Evolutionary conservation across 2,113 vertebrate species (phyloP), one percentile per base, ranked within the genome.

Genomic region (Miniopterus natalensis): DNA sequence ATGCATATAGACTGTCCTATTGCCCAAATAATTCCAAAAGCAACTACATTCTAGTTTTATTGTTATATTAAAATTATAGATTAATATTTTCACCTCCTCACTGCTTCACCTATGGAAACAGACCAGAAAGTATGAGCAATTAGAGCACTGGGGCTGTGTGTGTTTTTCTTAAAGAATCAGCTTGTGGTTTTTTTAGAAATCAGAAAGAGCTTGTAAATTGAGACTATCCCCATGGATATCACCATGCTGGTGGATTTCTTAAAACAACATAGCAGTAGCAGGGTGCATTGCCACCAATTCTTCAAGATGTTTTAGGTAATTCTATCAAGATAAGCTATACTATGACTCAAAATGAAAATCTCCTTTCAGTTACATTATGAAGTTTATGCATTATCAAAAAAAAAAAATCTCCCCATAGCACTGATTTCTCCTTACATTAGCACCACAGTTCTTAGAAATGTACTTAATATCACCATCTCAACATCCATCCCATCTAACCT

Each of bases 231-330:
- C 36, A 1, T 65, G 21, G 45, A 5, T 81, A 81, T 95, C 70
- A 21, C 90, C 92, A 45, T 85, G 36, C 8, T 71, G 36, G 7
- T 85, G 42, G 3, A 42, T 92, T 96, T 95, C 42, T 70, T 95
- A 78, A 88, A 83, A 68, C 21, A 31, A 55, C 21, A 13, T 27
- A 79, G 65, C 23, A 63, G 73, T 20, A 84, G 47, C 21, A 88
- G 66, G 53, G 12, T 63, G 42, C 47, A 51, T 75, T 89, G 53
- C 29, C 12, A 77, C 8, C 27, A 84, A 27, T 59, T 83, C 14
- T 83, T 4, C 6, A 55, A 13, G 59, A 8, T 21, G 1, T 87
- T 90, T 83, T 57, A 59, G 21, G 17, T 65, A 61, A 29, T 73
- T 92, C 29, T 78, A 9, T 79, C 40, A 59, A 74, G 61, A 65